Evolutionary conservation across 1,140 invertebrate genomes (phyloP).

Genomic region (Dolichoris vasculosae): DNA sequence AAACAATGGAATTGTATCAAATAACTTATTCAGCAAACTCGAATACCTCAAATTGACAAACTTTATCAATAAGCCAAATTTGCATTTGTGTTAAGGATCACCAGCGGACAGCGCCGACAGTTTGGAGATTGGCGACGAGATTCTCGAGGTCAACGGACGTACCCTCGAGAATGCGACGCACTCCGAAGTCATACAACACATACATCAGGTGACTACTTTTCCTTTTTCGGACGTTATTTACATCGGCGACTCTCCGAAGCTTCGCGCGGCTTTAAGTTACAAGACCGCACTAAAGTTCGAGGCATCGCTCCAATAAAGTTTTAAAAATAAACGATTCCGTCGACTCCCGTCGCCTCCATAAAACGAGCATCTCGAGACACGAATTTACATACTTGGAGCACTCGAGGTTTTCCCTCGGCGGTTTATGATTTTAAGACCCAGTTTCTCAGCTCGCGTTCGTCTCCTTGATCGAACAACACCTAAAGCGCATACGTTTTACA

Average conservation of each 20-base stretch:
- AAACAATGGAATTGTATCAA: too few relatives aligned
- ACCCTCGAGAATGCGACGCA: constrained; percentile 91
- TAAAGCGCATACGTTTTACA: too few relatives aligned
- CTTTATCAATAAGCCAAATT: neutral
- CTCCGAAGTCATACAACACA: constrained; percentile 92
- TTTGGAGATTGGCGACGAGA: constrained; percentile 95
- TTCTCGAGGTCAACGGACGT: constrained; percentile 95
- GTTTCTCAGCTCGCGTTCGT: neutral
- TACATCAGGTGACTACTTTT: constrained; percentile 85
- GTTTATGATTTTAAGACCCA: neutral
- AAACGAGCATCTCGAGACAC: neutral
- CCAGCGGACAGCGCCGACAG: constrained; percentile 92
- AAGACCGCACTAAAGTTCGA: neutral
- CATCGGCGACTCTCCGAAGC: neutral
- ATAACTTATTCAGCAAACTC: neutral
- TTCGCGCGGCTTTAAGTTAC: neutral
- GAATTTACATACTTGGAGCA: neutral
- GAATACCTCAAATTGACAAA: neutral
- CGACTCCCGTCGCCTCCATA: neutral
- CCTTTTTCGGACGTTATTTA: neutral
- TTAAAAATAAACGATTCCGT: neutral
- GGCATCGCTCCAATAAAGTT: neutral
- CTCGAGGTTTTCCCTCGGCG: too few relatives aligned
- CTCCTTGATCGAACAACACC: neutral
- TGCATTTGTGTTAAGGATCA: constrained; percentile 79